Evolutionary conservation across 1,140 invertebrate genomes (phyloP), one percentile per base, ranked within the genome.

Genomic region (Dendroctonus ponderosae): DNA sequence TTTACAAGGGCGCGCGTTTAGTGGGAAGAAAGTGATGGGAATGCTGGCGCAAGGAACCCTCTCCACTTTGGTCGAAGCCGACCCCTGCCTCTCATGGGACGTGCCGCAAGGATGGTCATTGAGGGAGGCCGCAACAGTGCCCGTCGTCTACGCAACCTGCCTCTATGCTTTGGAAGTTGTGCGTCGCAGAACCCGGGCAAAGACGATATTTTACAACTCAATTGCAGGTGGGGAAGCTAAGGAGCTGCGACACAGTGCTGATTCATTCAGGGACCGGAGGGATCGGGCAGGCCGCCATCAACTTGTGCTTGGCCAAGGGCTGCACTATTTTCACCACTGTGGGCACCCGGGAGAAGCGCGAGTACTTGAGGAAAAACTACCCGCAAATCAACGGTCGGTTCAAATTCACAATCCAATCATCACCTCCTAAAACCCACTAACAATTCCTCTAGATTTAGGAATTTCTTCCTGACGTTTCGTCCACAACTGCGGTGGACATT

Each of bases 221-320:
- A 41, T 57, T 67, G 49, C 38, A 73, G 70, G 15, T 52, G 9
- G 66, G 44, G 41, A 63, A 69, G 48, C 56, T 74, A 0, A 74
- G 67, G 66, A 53, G 46, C 42, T 56, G 54, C 1, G 52, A 71
- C 6, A 51, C 64, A 39, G 56, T 75, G 11, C 66, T 75, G 7
- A 93, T 96, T 73, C 93, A 96, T 79, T 89, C 92, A n/a, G 93
- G 92, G 8, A 88, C 88, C 62, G 93, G 93, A 26, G 93, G 91
- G 39, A 90, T 95, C n/a, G 93, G 93, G 0, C 87, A 92, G 74
- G 91, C 92, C 0, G 91, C 92, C 42, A 94, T 95, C 72, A 83
- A 86, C 58, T 85, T 94, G 15, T 90, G 90, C 0, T 80, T 93
- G 5, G 82, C 85, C 69, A 83, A 85, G 76, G 86, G 86, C 5